Percentiles rank a stretch among this genome's conserved stretches.
Evolutionary conservation across 2,113 vertebrate genomes (phyloP).

Genomic region (Struthio camelus): DNA sequence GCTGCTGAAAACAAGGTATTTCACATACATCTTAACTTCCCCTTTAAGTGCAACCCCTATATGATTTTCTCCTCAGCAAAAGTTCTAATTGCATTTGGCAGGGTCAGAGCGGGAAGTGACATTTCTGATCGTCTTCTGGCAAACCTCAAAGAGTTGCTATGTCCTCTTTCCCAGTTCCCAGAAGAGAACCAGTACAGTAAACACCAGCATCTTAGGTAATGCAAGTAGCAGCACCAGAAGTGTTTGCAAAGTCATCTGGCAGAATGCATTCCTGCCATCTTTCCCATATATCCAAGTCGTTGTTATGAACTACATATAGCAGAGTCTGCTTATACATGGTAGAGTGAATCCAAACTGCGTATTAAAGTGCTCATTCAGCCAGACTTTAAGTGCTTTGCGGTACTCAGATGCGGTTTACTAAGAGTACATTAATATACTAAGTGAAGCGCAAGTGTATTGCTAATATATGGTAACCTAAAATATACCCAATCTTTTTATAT

Average conservation of each 20-base stretch:
- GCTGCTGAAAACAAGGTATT: slow-evolving; percentile 1
- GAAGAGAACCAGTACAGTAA: slow-evolving; percentile 23
- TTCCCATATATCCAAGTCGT: slow-evolving; percentile 11
- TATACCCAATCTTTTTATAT: neutral
- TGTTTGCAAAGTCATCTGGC: slow-evolving; percentile 49
- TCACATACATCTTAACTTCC: neutral
- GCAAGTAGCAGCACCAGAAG: slow-evolving; percentile 8
- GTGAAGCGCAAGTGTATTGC: neutral
- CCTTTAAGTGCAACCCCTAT: neutral
- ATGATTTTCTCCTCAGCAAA: slow-evolving; percentile 12
- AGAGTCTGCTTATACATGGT: neutral
- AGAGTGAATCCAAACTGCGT: neutral
- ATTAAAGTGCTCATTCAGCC: neutral
- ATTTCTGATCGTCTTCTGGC: slow-evolving; percentile 55
- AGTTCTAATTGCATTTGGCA: slow-evolving; percentile 43
- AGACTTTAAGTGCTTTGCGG: neutral
- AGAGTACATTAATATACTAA: neutral
- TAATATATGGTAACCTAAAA: neutral
- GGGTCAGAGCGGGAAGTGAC: slow-evolving; percentile 32
- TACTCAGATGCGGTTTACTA: neutral
- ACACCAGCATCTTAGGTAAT: slow-evolving; percentile 46
- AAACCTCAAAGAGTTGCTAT: slow-evolving; percentile 45
- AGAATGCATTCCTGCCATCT: slow-evolving; percentile 31
- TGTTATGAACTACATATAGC: neutral
- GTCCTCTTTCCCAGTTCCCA: slow-evolving; percentile 44